Conservation (phyloP, 2,113 vertebrate genomes). For the Pardalotus punctatus region DNA sequence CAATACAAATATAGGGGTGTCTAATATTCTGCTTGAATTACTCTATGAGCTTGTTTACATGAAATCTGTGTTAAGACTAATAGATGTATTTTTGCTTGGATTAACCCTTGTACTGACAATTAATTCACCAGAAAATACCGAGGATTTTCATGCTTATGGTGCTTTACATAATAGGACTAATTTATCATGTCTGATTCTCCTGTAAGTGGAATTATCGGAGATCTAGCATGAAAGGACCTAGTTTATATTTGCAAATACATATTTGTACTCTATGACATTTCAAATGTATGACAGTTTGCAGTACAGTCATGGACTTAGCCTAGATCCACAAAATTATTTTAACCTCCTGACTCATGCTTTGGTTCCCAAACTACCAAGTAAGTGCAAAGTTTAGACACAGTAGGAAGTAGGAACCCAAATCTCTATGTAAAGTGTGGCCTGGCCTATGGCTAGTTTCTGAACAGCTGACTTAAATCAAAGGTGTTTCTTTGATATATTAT, state of each 20-base stretch:
- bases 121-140: constrained; percentile 20
- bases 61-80: constrained; percentile 54
- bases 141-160: not conserved
- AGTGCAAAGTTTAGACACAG: not conserved
- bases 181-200: not conserved
- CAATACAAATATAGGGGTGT: constrained; percentile 58
- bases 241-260: not conserved
- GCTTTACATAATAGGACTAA: not conserved
- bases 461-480: not conserved
- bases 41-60: constrained; percentile 15
- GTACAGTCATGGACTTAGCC: not conserved
- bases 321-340: not conserved
- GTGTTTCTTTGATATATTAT: not conserved
- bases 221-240: not conserved
- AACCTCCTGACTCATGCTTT: not conserved
- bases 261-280: not conserved
- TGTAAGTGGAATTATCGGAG: not conserved
- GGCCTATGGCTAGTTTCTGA: not conserved
- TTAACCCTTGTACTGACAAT: constrained; percentile 46
- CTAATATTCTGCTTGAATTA: constrained; percentile 60
- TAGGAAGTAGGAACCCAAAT: not conserved
- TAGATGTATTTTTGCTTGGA: constrained; percentile 33
- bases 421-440: not conserved
- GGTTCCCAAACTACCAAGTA: not conserved
- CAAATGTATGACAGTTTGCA: not conserved